Conservation (phyloP, 37 sponge, comb jelly and placozoan genomes). For the Geodia barretti region DNA sequence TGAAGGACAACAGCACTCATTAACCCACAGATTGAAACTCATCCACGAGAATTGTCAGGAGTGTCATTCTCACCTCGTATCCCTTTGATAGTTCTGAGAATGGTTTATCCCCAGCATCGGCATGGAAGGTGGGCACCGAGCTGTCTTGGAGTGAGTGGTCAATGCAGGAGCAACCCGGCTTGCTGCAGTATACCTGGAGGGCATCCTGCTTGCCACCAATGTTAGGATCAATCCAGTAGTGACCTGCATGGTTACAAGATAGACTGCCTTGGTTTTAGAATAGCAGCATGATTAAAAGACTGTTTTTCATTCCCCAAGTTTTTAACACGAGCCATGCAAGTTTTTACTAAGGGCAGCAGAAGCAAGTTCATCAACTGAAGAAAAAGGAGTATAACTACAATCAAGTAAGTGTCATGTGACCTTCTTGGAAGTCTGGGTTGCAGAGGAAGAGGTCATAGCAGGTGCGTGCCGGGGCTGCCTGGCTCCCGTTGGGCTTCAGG, state of each 20-base stretch:
- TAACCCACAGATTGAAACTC: too few species aligned
- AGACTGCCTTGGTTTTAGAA: too few species aligned
- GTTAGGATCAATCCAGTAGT: slow-evolving; percentile 87
- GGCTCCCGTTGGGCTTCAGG: slow-evolving; percentile 71
- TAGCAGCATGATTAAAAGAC: too few species aligned
- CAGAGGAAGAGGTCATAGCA: slow-evolving; percentile 81
- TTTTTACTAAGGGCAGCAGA: not conserved
- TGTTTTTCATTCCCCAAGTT: too few species aligned
- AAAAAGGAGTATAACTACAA: not conserved
- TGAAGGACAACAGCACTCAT: too few species aligned
- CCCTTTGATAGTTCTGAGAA: slow-evolving; percentile 17
- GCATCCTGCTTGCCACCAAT: slow-evolving; percentile 67
- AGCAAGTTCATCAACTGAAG: not conserved
- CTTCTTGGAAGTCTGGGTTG: slow-evolving; percentile 53
- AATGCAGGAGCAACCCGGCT: slow-evolving; percentile 71
- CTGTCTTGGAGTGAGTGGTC: slow-evolving; percentile 31
- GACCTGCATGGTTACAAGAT: slow-evolving; percentile 23
- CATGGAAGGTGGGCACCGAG: not conserved
- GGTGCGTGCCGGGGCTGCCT: slow-evolving; percentile 48
- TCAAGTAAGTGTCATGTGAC: slow-evolving; percentile 17
- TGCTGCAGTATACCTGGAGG: slow-evolving; percentile 61
- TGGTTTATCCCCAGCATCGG: not conserved
- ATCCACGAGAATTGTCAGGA: too few species aligned
- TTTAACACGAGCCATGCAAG: too few species aligned
- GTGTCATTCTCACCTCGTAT: not conserved